Percentiles rank a stretch among this genome's conserved stretches.
Evolutionary conservation across 2,797 vertebrate genomes (phyloP).

Genomic region (Acipenser ruthenus): DNA sequence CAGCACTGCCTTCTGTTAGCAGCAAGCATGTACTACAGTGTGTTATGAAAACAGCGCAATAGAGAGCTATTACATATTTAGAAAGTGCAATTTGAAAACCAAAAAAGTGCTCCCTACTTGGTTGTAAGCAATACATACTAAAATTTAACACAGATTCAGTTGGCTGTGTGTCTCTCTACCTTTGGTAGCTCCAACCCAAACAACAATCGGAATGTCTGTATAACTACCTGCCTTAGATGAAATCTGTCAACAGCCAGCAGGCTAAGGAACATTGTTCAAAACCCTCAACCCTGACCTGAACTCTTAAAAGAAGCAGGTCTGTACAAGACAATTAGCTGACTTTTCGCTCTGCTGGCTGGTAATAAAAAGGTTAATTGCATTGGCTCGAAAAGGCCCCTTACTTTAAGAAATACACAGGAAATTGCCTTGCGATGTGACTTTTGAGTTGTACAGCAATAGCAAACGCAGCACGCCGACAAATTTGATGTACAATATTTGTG

Average conservation of each 20-base stretch:
- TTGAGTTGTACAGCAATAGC: constrained; percentile 39
- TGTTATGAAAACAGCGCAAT: too few relatives aligned
- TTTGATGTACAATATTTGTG: constrained; percentile 38
- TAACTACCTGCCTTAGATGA: neutral
- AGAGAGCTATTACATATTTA: too few relatives aligned
- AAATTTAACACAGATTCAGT: too few relatives aligned
- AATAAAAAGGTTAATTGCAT: constrained; percentile 67
- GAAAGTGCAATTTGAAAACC: too few relatives aligned
- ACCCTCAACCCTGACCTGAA: neutral
- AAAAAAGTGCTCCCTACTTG: too few relatives aligned
- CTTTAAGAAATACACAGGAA: constrained; percentile 41
- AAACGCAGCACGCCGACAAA: constrained; percentile 43
- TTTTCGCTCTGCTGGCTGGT: constrained; percentile 42
- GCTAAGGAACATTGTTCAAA: neutral
- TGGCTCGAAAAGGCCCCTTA: constrained; percentile 49
- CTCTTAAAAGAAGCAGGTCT: neutral
- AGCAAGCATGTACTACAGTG: too few relatives aligned
- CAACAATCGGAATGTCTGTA: too few relatives aligned
- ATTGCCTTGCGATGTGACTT: constrained; percentile 36
- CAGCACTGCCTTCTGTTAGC: too few relatives aligned
- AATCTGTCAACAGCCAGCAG: neutral
- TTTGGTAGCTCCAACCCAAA: too few relatives aligned
- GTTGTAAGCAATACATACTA: too few relatives aligned
- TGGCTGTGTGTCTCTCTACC: too few relatives aligned
- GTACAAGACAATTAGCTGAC: constrained; percentile 29